Base-by-base conservation (phyloP, 2,888 invertebrate genomes). In the Eupeodes luniger region DNA sequence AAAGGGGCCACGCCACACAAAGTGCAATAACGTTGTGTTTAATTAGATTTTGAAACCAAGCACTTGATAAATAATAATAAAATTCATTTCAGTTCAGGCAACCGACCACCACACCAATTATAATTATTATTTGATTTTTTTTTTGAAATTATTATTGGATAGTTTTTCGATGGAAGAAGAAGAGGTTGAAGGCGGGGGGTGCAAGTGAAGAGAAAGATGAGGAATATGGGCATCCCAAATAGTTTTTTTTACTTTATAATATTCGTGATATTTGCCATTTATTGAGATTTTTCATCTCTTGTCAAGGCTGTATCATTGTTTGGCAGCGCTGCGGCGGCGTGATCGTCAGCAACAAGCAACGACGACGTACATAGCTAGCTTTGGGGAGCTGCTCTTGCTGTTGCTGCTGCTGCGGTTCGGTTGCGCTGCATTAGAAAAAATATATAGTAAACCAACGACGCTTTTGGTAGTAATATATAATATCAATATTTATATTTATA, bases 261-360 rank as follows among this genome's bases (percentile, higher is more conserved):
- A 44, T 67, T 78, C 81, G 77, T 85, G 78, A 78, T 74, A 81
- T 85, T 64, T 66, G 62, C 77, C 78, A 77, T 81, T 81, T 78
- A 78, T 76, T 88, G 59, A 81, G 81, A 78, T 81, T 85, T 88
- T 69, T 81, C 74, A 85, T 81, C 64, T 75, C 69, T 75, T 57
- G 62, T 75, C 85, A 85, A 88, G 88, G 88, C 67, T 81, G 49
- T 61, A 67, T 77, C 67, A 57, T 57, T 87, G 77, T 80, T 80
- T 51, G 75, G 27, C 27, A 27, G 9, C 7, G 19, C 0, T 27
- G 11, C 19, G 47, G 40, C 36, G 5, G n/a, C 36, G 55, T 40
- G 16, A 53, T 19, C 66, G 57, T 44, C 49, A 10, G 47, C 57
- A 59, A 51, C 49, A 40, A 10, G 47, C 57, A 59, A 51, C 55